Percentiles rank a stretch among this genome's conserved stretches.
Evolutionary conservation across 2,888 invertebrate species (phyloP).

Genomic region (Pammene aurita): DNA sequence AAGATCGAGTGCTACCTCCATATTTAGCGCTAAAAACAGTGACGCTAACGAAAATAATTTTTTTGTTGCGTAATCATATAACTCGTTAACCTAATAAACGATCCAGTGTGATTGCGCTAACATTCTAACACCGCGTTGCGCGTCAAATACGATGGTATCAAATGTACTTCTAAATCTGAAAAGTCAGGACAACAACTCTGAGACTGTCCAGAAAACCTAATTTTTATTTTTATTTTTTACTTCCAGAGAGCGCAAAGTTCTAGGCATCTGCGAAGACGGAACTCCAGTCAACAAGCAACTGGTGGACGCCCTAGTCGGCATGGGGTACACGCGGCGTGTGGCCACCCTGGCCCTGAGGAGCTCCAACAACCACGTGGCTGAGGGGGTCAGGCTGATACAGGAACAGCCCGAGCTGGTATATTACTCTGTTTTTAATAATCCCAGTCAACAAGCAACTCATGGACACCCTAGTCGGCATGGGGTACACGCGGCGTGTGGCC

Average conservation of each 20-base stretch:
- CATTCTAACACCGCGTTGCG: no score
- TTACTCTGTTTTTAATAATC: no score
- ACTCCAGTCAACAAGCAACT: constrained; percentile 78
- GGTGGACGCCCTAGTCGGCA: constrained; percentile 82
- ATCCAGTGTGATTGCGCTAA: no score
- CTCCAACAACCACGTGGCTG: constrained; percentile 87
- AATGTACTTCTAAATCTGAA: no score
- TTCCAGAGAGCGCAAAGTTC: constrained; percentile 72
- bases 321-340: constrained; percentile 86
- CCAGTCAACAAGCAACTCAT: constrained; percentile 79
- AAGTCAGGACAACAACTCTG: no score
- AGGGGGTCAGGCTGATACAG: constrained; percentile 85
- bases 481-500: constrained; percentile 84
- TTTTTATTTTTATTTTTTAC: not conserved
- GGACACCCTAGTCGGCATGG: constrained; percentile 86
- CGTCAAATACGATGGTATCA: no score
- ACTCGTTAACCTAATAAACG: no score
- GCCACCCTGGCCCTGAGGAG: constrained; percentile 85
- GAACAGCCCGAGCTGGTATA: constrained; percentile 84
- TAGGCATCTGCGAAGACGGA: constrained; percentile 85
- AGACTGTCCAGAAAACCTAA: not conserved
- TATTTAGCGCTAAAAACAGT: no score
- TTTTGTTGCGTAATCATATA: no score
- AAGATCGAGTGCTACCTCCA: no score
- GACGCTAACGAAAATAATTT: no score